phyloP scores from a whole-genome alignment of 1,140 invertebrate genomes.

The Holcopasites calliopsidis region DNA sequence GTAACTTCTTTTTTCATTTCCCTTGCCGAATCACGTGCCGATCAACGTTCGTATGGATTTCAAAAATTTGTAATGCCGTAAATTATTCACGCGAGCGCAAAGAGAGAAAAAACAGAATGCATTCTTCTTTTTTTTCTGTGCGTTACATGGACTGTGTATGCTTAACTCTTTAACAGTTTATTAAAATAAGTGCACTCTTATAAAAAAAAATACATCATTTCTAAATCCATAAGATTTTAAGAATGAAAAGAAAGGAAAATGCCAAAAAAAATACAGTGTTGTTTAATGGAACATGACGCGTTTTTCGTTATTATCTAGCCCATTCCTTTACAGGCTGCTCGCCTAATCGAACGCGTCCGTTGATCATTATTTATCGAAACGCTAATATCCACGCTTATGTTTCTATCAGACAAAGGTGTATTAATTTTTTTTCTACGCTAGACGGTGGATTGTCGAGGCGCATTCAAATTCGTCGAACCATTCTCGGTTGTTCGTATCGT shows the following conservation, averaged over 20 bases:
- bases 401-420: background rate
- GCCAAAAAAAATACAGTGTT: conserved; percentile 60
- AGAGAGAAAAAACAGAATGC: background rate
- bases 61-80: background rate
- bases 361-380: background rate
- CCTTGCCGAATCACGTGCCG: background rate
- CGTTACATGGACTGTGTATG: conserved; percentile 56
- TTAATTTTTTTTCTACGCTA: conserved; percentile 5
- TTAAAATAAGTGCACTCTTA: conserved; percentile 60
- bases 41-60: background rate
- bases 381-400: background rate
- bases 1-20: conserved; percentile 17
- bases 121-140: background rate
- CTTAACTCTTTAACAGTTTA: conserved; percentile 50
- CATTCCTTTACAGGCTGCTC: conserved; percentile 43
- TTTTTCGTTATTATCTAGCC: conserved; percentile 58
- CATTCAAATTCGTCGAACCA: background rate
- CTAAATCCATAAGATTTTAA: conserved; percentile 50
- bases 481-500: conserved; percentile 27
- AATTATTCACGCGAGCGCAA: conserved; percentile 1
- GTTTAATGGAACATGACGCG: conserved; percentile 53
- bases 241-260: conserved; percentile 20
- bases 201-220: conserved; percentile 57
- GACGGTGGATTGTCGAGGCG: too few relatives aligned
- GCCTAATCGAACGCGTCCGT: background rate